These are phyloP conservation scores for Drosophila seguyi DNA, from an alignment of 1,140 invertebrate species.

Conservation along the genomic window DNA sequence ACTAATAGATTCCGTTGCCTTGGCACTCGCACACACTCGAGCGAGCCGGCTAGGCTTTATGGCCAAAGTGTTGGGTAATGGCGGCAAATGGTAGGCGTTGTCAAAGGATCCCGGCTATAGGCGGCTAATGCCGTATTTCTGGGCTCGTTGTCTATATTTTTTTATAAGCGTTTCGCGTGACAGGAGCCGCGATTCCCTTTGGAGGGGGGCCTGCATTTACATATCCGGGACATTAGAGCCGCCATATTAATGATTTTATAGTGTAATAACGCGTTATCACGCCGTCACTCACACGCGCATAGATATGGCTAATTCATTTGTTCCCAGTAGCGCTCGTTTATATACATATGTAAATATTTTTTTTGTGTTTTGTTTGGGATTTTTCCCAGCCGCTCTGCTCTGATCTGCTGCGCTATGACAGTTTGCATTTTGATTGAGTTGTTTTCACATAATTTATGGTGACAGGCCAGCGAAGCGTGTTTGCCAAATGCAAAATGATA, in stretches of 20 bases:
- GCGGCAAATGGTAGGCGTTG: slow-evolving; percentile 74
- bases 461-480: slow-evolving; percentile 33
- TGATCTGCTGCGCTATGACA: slow-evolving; percentile 30
- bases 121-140: slow-evolving; percentile 69
- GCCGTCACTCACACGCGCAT: slow-evolving; percentile 62
- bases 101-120: slow-evolving; percentile 56
- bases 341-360: background rate
- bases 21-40: slow-evolving; percentile 29
- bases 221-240: slow-evolving; percentile 73
- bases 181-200: slow-evolving; percentile 36
- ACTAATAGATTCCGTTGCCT: slow-evolving; percentile 80
- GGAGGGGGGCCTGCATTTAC: slow-evolving; percentile 48
- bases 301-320: slow-evolving; percentile 77
- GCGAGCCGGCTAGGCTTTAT: slow-evolving; percentile 21
- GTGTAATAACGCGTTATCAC: slow-evolving; percentile 81
- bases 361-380: slow-evolving; percentile 5
- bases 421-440: slow-evolving; percentile 81
- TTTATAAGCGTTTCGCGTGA: slow-evolving; percentile 78
- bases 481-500: slow-evolving; percentile 56
- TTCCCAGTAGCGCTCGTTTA: slow-evolving; percentile 19
- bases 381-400: slow-evolving; percentile 13
- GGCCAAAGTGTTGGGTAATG: slow-evolving; percentile 73
- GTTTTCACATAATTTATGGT: slow-evolving; percentile 68
- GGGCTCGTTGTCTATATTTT: slow-evolving; percentile 51
- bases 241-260: slow-evolving; percentile 81